Conservation (phyloP, 2,113 vertebrate genomes). For the Chauna torquata region DNA sequence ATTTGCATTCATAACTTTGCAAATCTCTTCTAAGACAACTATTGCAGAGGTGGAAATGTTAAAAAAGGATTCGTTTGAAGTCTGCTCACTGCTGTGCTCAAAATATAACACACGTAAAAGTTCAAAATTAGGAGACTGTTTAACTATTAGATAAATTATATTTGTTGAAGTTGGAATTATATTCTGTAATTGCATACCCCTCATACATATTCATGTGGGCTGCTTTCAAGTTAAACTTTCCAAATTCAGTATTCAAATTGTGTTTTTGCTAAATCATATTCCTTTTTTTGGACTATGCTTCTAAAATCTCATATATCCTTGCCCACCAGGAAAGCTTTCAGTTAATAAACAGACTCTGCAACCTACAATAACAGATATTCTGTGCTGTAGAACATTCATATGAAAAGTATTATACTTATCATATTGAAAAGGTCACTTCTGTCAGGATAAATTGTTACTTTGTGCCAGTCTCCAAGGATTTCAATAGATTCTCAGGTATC, state of each 20-base stretch:
- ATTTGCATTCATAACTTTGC: neutral
- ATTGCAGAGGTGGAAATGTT: neutral
- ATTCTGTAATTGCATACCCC: neutral
- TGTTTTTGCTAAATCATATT: slow-evolving; percentile 18
- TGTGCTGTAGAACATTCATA: slow-evolving; percentile 33
- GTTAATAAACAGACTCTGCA: slow-evolving; percentile 36
- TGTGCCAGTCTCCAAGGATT: slow-evolving; percentile 2
- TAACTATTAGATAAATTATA: neutral
- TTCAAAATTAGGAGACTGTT: neutral
- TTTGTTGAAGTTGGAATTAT: slow-evolving; percentile 47
- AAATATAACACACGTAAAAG: neutral
- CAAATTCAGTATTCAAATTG: slow-evolving; percentile 13
- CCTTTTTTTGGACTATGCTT: neutral
- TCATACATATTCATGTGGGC: neutral
- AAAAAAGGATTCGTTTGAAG: neutral
- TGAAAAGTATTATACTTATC: slow-evolving; percentile 43
- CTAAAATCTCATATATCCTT: neutral
- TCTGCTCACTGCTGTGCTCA: neutral
- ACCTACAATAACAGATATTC: slow-evolving; percentile 16
- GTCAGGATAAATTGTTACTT: slow-evolving; percentile 47
- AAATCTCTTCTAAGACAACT: neutral
- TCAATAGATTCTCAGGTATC: neutral
- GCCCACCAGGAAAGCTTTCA: neutral
- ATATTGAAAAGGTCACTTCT: slow-evolving; percentile 60
- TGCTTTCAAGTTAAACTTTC: slow-evolving; percentile 38